phyloP scores from a whole-genome alignment of 2,113 vertebrate species.

The Ornithorhynchus anatinus region DNA sequence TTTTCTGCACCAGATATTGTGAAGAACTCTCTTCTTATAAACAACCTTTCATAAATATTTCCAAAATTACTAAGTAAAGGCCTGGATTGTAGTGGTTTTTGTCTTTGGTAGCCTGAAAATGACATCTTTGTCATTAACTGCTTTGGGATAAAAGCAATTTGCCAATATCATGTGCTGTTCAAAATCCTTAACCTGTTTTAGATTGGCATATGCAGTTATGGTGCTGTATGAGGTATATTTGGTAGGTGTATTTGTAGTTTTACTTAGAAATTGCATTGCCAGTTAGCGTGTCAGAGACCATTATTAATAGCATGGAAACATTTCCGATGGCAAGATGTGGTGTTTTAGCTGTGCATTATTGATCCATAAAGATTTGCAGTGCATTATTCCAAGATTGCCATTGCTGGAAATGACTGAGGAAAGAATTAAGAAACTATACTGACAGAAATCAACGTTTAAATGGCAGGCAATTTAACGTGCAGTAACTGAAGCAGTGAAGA shows the following conservation, averaged over 20 bases:
- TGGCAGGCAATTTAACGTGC: conserved; percentile 80
- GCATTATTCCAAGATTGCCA: conserved; percentile 60
- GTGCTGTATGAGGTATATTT: conserved; percentile 19
- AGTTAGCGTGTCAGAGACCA: conserved; percentile 54
- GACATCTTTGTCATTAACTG: conserved; percentile 45
- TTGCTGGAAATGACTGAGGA: conserved; percentile 60
- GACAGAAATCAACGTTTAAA: conserved; percentile 77
- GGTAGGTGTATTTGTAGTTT: conserved; percentile 34
- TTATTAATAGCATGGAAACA: conserved; percentile 55
- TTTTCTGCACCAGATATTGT: conserved; percentile 38
- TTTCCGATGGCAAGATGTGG: conserved; percentile 53
- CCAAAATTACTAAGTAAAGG: conserved; percentile 27
- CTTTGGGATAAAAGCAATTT: conserved; percentile 32
- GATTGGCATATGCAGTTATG: conserved; percentile 25
- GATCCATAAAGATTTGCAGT: conserved; percentile 69
- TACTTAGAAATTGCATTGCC: conserved; percentile 33
- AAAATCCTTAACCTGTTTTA: conserved; percentile 36
- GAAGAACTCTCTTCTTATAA: conserved; percentile 33
- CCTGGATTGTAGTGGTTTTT: conserved; percentile 28
- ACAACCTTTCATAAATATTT: conserved; percentile 44
- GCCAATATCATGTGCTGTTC: not conserved
- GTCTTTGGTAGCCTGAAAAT: conserved; percentile 35
- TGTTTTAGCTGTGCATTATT: conserved; percentile 64
- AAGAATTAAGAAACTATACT: conserved; percentile 68
- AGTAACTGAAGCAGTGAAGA: conserved; percentile 69